Evolutionary conservation across 2,888 invertebrate genomes (phyloP).

Genomic region (Lepidonotus clava): DNA sequence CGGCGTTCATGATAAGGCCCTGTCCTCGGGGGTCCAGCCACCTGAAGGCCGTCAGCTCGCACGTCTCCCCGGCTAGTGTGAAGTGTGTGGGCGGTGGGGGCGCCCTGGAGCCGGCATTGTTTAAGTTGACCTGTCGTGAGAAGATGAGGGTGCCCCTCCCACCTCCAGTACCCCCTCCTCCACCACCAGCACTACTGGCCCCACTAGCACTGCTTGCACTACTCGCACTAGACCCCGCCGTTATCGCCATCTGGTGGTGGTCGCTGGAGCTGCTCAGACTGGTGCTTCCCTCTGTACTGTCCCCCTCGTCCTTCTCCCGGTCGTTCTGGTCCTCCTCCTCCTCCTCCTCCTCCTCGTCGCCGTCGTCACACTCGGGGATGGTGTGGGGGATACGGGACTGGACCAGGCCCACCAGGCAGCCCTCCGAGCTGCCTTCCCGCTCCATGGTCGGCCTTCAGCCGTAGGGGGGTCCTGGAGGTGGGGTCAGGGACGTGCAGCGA

Average conservation of each 20-base stretch:
- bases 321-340: neutral
- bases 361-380: conserved; percentile 30
- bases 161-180: neutral
- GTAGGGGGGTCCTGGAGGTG: neutral
- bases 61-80: neutral
- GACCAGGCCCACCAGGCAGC: conserved; percentile 14
- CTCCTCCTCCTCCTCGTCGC: too few relatives aligned
- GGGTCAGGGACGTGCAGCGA: neutral
- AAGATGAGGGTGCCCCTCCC: neutral
- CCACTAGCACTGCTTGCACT: neutral
- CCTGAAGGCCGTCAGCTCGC: conserved; percentile 7
- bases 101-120: neutral
- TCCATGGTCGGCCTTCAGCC: neutral
- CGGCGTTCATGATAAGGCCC: neutral
- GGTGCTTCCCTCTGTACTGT: neutral
- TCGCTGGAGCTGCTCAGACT: neutral
- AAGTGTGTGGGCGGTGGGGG: neutral
- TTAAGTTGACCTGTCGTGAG: neutral
- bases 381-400: conserved; percentile 30
- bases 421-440: neutral
- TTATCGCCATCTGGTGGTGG: neutral
- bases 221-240: neutral
- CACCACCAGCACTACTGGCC: neutral
- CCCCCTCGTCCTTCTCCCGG: neutral
- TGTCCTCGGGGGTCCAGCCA: neutral